A percentile compares a stretch with the other conserved stretches of the same genome.
These are phyloP conservation scores for Cryptoleucopteryx plumbea DNA, from an alignment of 2,113 vertebrate species.

Conservation along the genomic window DNA sequence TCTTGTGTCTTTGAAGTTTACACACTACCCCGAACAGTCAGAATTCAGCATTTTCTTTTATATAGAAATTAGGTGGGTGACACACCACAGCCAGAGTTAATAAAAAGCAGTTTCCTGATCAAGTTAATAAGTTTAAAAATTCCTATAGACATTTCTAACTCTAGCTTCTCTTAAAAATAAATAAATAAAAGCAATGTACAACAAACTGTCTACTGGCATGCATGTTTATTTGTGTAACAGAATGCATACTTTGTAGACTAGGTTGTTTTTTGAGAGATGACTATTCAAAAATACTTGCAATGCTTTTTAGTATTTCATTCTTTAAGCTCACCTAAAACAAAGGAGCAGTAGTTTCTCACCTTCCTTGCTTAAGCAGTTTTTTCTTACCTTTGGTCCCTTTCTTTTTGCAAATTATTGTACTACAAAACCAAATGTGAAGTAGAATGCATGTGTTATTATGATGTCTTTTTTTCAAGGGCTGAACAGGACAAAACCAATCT, in stretches of 20 bases:
- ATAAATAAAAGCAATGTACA: not conserved
- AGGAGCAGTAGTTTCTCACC: not conserved
- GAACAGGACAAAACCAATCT: not conserved
- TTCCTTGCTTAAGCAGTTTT: not conserved
- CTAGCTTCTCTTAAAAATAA: not conserved
- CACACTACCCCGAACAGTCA: rapidly evolving
- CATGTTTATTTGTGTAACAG: not conserved
- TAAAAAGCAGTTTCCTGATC: not conserved
- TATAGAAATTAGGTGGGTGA: not conserved
- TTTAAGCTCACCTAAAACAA: not conserved
- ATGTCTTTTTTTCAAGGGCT: not conserved
- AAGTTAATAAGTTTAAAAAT: not conserved
- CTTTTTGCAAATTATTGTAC: not conserved
- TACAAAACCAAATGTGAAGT: not conserved
- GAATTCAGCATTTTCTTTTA: not conserved
- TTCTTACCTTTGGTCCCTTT: not conserved
- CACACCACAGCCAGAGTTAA: not conserved
- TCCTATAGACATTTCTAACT: not conserved
- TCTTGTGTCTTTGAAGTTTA: not conserved
- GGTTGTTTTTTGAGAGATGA: not conserved
- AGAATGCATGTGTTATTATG: not conserved
- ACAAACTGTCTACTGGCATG: not conserved
- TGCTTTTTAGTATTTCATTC: not conserved
- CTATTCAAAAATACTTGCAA: not conserved
- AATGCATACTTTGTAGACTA: not conserved